Base-by-base conservation (phyloP, 2,888 invertebrate genomes). In the Germaria angustata region DNA sequence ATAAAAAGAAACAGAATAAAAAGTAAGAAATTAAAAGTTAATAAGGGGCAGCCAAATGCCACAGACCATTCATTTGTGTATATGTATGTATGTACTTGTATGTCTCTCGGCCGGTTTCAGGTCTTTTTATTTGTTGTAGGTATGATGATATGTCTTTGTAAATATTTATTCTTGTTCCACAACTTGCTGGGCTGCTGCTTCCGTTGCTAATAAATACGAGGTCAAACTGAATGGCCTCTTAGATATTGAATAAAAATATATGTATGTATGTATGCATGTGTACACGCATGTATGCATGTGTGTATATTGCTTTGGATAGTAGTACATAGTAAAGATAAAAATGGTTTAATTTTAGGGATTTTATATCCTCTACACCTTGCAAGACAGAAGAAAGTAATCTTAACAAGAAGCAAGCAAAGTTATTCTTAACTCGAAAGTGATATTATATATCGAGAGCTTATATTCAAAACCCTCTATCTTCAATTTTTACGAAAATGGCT, bases 41-140 rank as follows among this genome's bases (percentile, higher is more conserved):
- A 76, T 82, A 79, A 79, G 71, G 75, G 79, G 82, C 82, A 71
- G 82, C 65, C 78, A 82, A 82, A 82, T 82, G 82, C 59, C 82
- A 71, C 71, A 75, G 82, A 79, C 69, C 53, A 75, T 79, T 72
- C 71, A 76, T 46, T 79, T 61, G 28, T 22, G 34, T 11, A n/a
- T 75, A 24, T 34, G 32, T 55, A 39, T 51, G 49, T 65, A 65
- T 55, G 9, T 53, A 44, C 13, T 44, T 32, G 51, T 36, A 32
- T 32, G 55, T 28, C 41, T 15, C 63, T 75, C 44, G 75, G 61
- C 3, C 28, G 65, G 55, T 76, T 66, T 55, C 9, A 49, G 66
- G 36, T 76, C 36, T 41, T 69, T 75, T 61, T 44, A 39, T 61
- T 69, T 77, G 61, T 57, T 57, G 55, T 46, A 28, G 4, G 4